Conservation (phyloP, 2,888 invertebrate species). For the Hydropsyche betteni region DNA sequence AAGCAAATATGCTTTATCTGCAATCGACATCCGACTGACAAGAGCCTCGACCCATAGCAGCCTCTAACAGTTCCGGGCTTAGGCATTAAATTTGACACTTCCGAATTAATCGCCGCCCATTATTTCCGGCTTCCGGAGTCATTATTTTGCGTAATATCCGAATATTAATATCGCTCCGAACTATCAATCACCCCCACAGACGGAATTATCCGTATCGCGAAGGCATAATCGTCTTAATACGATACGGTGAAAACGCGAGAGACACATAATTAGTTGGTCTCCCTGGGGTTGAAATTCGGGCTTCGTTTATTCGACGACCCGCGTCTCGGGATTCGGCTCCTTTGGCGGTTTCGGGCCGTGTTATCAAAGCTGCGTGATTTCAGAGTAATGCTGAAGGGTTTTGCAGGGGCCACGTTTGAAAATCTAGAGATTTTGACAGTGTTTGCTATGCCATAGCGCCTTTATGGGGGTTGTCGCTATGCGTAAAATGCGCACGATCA, state of each 20-base stretch:
- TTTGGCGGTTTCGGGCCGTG: neutral
- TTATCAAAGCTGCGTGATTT: slow-evolving; percentile 25
- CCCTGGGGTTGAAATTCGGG: neutral
- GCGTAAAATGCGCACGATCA: too few species aligned
- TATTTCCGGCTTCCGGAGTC: slow-evolving; percentile 6
- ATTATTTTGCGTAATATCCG: slow-evolving; percentile 13
- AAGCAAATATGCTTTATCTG: slow-evolving; percentile 24
- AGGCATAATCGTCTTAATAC: neutral
- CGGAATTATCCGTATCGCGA: slow-evolving; percentile 7
- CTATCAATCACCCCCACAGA: slow-evolving; percentile 9
- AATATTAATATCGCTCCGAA: slow-evolving; percentile 14
- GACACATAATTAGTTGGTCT: slow-evolving; percentile 6
- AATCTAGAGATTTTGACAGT: neutral
- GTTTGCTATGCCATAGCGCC: neutral
- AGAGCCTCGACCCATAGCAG: neutral
- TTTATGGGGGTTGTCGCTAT: too few species aligned
- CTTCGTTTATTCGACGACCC: neutral
- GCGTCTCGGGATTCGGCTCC: neutral
- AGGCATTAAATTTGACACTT: slow-evolving; percentile 24
- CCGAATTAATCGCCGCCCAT: slow-evolving; percentile 5
- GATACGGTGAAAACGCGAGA: too few species aligned
- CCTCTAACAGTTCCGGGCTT: neutral
- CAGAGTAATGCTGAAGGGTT: slow-evolving; percentile 13
- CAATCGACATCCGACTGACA: slow-evolving; percentile 11
- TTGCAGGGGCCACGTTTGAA: neutral